Conservation (phyloP, 2,888 invertebrate genomes). For the Marasmarcha lunaedactyla region DNA sequence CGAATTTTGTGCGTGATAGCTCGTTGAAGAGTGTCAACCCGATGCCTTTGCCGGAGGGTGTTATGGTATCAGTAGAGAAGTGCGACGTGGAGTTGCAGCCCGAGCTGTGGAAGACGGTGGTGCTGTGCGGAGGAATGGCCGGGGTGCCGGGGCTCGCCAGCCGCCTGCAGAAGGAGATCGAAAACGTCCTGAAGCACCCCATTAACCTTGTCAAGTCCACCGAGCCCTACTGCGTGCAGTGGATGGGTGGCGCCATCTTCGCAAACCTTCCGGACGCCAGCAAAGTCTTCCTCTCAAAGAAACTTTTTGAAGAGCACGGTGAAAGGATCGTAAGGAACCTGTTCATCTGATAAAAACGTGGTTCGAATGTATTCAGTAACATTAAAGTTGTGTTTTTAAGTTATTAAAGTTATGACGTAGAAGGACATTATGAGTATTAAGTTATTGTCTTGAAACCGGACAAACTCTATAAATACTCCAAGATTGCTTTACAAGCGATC, state of each 20-base stretch:
- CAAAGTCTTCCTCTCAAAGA: slow-evolving; percentile 36
- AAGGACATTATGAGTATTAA: too few relatives aligned
- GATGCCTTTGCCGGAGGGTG: slow-evolving; percentile 24
- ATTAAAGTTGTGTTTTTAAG: too few relatives aligned
- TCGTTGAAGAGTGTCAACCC: slow-evolving; percentile 12
- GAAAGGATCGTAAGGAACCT: slow-evolving; percentile 38
- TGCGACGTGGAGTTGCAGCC: slow-evolving; percentile 34
- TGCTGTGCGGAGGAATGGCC: slow-evolving; percentile 39
- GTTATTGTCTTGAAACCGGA: too few relatives aligned
- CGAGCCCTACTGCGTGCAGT: slow-evolving; percentile 35
- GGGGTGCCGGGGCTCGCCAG: slow-evolving; percentile 32
- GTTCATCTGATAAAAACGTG: slow-evolving; percentile 25
- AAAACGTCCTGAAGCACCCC: slow-evolving; percentile 17
- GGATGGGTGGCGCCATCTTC: slow-evolving; percentile 50
- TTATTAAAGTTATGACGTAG: too few relatives aligned
- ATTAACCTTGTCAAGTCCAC: slow-evolving; percentile 26
- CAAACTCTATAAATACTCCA: too few relatives aligned
- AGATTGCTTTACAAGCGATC: too few relatives aligned
- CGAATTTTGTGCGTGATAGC: slow-evolving; percentile 18
- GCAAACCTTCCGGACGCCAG: slow-evolving; percentile 32
- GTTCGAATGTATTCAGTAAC: too few relatives aligned
- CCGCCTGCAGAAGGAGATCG: slow-evolving; percentile 31
- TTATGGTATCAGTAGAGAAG: slow-evolving; percentile 26
- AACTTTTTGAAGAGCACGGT: slow-evolving; percentile 45
- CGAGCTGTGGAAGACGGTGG: slow-evolving; percentile 28